These are phyloP conservation scores for Geophilus truncorum DNA, from an alignment of 2,888 invertebrate genomes.

Conservation along the genomic window DNA sequence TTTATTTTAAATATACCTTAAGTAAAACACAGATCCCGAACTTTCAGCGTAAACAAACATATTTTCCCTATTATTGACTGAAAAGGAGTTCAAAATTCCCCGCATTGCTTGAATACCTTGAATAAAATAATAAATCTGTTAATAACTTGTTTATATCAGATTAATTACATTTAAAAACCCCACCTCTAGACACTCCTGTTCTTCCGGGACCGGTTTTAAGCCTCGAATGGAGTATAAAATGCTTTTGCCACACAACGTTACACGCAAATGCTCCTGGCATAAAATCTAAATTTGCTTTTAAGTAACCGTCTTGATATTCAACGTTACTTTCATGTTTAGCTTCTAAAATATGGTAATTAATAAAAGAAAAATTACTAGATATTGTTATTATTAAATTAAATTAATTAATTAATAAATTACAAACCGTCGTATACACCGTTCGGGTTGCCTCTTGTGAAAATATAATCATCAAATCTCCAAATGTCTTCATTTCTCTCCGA, in stretches of 20 bases:
- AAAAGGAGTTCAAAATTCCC: constrained; percentile 62
- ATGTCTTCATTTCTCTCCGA: constrained; percentile 57
- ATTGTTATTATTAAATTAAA: not conserved
- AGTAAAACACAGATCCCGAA: constrained; percentile 46
- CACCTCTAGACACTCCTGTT: constrained; percentile 42
- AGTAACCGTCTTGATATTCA: constrained; percentile 42
- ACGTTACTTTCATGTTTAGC: not conserved
- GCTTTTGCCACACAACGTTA: constrained; percentile 65
- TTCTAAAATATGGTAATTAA: too few species aligned
- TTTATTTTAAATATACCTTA: constrained; percentile 43
- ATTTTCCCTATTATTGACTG: constrained; percentile 65
- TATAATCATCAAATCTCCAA: constrained; percentile 44
- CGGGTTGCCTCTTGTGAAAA: not conserved
- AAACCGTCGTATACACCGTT: not conserved
- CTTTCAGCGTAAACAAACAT: constrained; percentile 69
- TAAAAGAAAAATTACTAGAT: not conserved
- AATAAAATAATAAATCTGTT: too few species aligned
- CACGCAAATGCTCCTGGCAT: constrained; percentile 67
- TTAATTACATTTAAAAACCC: too few species aligned
- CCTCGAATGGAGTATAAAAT: constrained; percentile 64
- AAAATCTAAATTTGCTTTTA: constrained; percentile 53
- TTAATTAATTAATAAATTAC: not conserved
- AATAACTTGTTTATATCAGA: too few species aligned
- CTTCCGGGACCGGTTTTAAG: constrained; percentile 53
- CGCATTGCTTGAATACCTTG: constrained; percentile 57